Conservation (phyloP, 2,797 vertebrate genomes). For the Schizopygopsis malacanthus region DNA sequence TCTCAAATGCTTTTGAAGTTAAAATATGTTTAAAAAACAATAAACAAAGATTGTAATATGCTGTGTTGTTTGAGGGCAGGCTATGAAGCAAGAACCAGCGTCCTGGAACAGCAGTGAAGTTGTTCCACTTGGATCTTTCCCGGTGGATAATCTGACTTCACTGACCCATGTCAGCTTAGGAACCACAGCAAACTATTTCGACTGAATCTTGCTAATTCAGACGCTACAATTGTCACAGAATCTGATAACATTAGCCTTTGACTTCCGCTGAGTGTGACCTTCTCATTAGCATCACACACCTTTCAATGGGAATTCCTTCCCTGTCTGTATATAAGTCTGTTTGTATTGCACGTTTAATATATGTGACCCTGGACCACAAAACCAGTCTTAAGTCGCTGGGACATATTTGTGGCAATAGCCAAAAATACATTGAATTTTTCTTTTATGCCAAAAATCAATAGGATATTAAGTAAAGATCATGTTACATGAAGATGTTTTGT, state of each 20-base stretch:
- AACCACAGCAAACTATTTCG: conserved; percentile 2
- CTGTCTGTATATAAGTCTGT: neutral
- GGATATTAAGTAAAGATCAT: too few relatives aligned
- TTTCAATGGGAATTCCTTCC: conserved; percentile 41
- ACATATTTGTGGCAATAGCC: too few relatives aligned
- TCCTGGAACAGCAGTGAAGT: neutral
- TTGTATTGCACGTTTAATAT: neutral
- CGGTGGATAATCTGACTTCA: neutral
- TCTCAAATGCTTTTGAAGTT: neutral
- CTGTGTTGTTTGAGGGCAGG: neutral
- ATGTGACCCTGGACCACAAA: too few relatives aligned
- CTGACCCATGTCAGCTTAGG: neutral
- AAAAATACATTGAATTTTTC: too few relatives aligned
- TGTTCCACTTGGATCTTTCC: neutral
- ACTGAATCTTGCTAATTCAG: neutral
- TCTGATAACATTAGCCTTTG: conserved; percentile 34
- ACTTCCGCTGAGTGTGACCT: conserved; percentile 18
- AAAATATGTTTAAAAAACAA: neutral
- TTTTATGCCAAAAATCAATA: too few relatives aligned
- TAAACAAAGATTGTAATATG: neutral
- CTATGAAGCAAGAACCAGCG: neutral
- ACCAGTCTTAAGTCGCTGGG: too few relatives aligned
- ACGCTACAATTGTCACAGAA: conserved; percentile 15
- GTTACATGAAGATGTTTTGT: too few relatives aligned
- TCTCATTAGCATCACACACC: conserved; percentile 42